Evolutionary conservation across 1,140 invertebrate species (phyloP).

Genomic region (Grapholita molesta): DNA sequence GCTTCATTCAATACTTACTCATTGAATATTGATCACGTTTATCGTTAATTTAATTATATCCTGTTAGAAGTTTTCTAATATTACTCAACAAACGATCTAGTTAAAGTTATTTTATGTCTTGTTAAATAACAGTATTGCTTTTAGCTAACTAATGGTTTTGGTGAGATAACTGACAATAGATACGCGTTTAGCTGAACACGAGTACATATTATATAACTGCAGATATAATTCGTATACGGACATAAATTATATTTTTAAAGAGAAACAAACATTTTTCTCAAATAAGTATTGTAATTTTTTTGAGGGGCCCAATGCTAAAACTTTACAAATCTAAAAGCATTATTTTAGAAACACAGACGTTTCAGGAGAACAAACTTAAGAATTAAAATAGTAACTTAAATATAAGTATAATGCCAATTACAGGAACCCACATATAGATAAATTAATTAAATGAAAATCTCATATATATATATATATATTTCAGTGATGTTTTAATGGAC

Average conservation of each 20-base stretch:
- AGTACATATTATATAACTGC: no score
- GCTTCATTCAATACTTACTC: conserved; percentile 9
- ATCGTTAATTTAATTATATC: conserved; percentile 11
- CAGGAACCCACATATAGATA: background rate
- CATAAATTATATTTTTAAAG: no score
- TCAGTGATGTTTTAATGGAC: background rate
- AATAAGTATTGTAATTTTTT: no score
- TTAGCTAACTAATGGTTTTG: background rate
- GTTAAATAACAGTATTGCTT: background rate
- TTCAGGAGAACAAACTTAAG: no score
- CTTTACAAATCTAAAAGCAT: no score
- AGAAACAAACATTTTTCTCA: no score
- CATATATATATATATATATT: background rate
- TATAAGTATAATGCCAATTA: no score
- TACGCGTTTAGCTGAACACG: background rate
- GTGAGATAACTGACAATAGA: background rate
- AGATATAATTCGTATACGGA: no score
- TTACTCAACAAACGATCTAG: background rate
- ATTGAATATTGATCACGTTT: conserved; percentile 9
- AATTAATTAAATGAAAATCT: background rate
- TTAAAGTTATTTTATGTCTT: background rate
- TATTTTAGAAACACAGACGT: no score
- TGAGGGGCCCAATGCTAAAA: no score
- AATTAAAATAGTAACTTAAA: no score
- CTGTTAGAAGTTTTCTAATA: conserved; percentile 14